Evolutionary conservation across 2,113 vertebrate species (phyloP), one percentile per base, ranked within the genome.

Genomic region (Lycaon pictus): DNA sequence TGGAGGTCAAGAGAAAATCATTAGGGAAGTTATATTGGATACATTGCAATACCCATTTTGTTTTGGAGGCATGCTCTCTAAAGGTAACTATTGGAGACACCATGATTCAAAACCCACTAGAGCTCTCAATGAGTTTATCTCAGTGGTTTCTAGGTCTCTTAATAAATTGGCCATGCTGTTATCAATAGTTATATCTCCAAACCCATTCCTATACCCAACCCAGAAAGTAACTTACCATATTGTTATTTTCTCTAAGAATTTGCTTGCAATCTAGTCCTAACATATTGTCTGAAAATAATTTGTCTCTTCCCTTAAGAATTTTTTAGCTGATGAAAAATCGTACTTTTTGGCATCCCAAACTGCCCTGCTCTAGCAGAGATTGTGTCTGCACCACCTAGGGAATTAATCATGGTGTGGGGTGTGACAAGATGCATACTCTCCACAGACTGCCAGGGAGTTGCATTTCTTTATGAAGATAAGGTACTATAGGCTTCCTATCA

Each of bases 231-330:
- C 13, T 84, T 56, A 95, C 22, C 9, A 62, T 53, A 29, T 11
- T n/a, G 8, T 60, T 83, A 35, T 43, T 95, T 92, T 79, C 51
- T 62, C 22, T 72, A 53, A 67, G 48, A 58, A 58, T 25, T 48
- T 62, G 37, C 15, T 87, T 89, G 8, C 27, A 65, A 79, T 79
- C 71, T 93, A 63, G 22, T 22, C n/a, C 58, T 86, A 63, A 43
- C 25, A 56, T n/a, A 67, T 32, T 67, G 12, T 29, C 48, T 93
- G 60, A 51, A 93, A 95, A 92, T 77, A 85, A 87, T 89, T 58
- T 83, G 32, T 23, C 88, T 60, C 29, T 95, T 51, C 35, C 60
- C 43, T 65, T 55, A 77, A 63, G 48, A 74, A 10, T 77, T 29
- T 80, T 77, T 69, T 11, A 4, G 11, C 12, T 82, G 63, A 86